A percentile compares a stretch with the other conserved stretches of the same genome.
Conservation (phyloP, 1,140 invertebrate genomes). For the Pectinophora gossypiella region DNA sequence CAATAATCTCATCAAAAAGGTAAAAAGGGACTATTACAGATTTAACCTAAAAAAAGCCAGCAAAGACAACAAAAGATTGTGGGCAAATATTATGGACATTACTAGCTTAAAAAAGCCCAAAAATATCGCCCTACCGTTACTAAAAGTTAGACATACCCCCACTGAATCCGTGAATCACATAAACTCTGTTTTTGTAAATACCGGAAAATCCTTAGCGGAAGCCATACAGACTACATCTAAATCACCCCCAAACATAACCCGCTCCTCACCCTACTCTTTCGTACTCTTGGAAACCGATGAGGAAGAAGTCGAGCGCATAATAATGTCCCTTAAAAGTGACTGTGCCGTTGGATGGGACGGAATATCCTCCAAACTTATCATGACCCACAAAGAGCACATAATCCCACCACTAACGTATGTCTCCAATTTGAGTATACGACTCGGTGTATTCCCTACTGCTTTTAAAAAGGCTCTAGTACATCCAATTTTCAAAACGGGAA, state of each 20-base stretch:
- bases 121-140: background rate
- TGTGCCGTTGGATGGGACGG: slow-evolving; percentile 3
- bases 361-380: slow-evolving; percentile 1
- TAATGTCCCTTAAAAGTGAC: background rate
- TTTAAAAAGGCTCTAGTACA: slow-evolving; percentile 5
- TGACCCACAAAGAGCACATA: background rate
- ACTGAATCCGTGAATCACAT: background rate
- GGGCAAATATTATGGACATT: slow-evolving; percentile 9
- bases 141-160: background rate
- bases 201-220: slow-evolving; percentile 3
- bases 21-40: slow-evolving; percentile 6
- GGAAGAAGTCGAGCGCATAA: background rate
- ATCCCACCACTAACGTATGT: slow-evolving; percentile 3
- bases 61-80: slow-evolving; percentile 8
- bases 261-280: background rate
- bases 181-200: slow-evolving; percentile 7
- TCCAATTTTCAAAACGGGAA: slow-evolving; percentile 8
- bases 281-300: background rate
- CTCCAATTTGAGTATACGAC: background rate
- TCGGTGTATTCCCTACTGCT: background rate
- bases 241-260: background rate
- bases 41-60: background rate
- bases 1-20: slow-evolving; percentile 9
- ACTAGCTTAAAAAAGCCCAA: background rate
- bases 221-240: background rate